phyloP scores from a whole-genome alignment of 2,113 vertebrate genomes.

The Alethe diademata region DNA sequence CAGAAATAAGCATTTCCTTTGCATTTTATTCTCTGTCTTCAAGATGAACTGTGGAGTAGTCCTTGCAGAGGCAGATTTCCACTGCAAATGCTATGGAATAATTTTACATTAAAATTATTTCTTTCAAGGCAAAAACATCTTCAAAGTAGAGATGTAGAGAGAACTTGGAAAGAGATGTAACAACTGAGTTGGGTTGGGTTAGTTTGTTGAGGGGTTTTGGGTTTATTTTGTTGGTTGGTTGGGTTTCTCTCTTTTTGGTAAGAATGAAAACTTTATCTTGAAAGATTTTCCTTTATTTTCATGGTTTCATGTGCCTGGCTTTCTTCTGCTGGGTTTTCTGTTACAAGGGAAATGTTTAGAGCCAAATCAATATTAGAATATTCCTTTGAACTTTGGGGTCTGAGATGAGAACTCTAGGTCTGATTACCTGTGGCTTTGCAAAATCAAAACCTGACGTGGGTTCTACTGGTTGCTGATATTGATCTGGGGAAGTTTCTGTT shows the following conservation, averaged over 20 bases:
- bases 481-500: not conserved
- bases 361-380: not conserved
- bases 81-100: not conserved
- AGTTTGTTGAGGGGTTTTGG: not conserved
- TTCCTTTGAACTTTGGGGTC: not conserved
- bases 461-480: not conserved
- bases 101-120: not conserved
- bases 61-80: not conserved
- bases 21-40: not conserved
- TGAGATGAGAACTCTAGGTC: not conserved
- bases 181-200: not conserved
- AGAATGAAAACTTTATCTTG: not conserved
- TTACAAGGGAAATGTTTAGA: not conserved
- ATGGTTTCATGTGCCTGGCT: not conserved
- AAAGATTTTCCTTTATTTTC: not conserved
- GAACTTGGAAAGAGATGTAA: not conserved
- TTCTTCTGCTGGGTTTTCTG: not conserved
- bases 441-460: not conserved
- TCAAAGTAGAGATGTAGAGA: not conserved
- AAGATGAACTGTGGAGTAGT: not conserved
- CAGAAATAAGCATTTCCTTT: conserved; percentile 24
- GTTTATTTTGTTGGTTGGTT: not conserved
- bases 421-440: not conserved
- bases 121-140: not conserved
- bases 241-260: not conserved